Evolutionary conservation across 2,797 vertebrate species (phyloP), one percentile per base, ranked within the genome.

Genomic region (Leuciscus waleckii): DNA sequence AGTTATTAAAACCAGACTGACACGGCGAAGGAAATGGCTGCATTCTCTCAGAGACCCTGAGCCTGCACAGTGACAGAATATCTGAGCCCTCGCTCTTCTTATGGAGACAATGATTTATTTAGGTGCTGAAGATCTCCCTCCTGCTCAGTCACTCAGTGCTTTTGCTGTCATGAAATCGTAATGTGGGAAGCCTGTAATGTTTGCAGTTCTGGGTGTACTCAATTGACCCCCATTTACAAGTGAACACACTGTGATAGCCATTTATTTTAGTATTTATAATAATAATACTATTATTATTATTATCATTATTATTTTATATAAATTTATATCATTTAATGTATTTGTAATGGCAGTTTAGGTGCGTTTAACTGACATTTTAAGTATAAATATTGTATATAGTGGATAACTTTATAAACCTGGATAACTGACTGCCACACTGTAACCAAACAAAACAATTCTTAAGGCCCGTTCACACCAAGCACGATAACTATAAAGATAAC

Each of bases 1-100:
- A 75, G 84, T 82, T 83, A 80, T 88, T 87, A 82, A 81, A 83
- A 67, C 77, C 74, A 67, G 85, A 67, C 73, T 86, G 78, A 82
- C 81, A 74, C 32, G 7, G 43, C 26, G 74, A 56, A 73, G 77
- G 58, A 88, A 85, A 87, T 75, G 77, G 83, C 81, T 77, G 70
- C 76, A n/a, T 83, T 79, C 46, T 23, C 68, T 74, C 71, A 35
- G 56, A 85, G 14, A 43, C 76, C 46, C 74, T 5, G 5, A 35
- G 68, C 71, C 11, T 2, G 26, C 63, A 71, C 67, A 58, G 74
- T 49, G 51, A 51, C 49, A 70, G 49, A 84, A 61, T 82, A 61
- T 79, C 23, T 35, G 13, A 84, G 41, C 51, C 9, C 68, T 61
- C 29, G 11, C n/a, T 87, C 26, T 74, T 71, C 17, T 65, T 26